Conservation (phyloP, 2,797 vertebrate species). For the Steatocranus sp. region DNA sequence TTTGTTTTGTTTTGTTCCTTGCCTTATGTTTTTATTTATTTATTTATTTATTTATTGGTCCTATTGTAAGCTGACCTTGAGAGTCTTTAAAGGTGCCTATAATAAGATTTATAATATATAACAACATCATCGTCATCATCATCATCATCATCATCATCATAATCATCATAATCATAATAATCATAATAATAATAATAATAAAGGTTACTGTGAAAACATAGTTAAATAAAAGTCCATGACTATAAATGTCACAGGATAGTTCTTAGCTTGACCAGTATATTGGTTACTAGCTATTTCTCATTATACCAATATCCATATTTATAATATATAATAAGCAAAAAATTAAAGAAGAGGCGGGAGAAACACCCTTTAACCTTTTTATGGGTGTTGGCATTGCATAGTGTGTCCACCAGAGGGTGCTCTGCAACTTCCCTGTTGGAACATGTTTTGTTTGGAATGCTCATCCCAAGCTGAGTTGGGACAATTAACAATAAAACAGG, state of each 20-base stretch:
- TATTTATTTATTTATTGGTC: background rate
- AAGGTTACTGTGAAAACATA: background rate
- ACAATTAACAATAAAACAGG: background rate
- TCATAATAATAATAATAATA: too few species aligned
- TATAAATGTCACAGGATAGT: background rate
- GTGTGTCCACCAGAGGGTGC: background rate
- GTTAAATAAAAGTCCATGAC: background rate
- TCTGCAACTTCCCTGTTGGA: background rate
- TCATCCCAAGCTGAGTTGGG: background rate
- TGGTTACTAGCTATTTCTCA: background rate
- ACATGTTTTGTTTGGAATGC: background rate
- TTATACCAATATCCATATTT: background rate
- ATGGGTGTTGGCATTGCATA: background rate
- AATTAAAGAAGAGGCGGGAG: background rate
- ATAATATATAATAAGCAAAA: background rate
- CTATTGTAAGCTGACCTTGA: background rate
- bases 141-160: too few species aligned
- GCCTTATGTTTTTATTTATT: background rate
- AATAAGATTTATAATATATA: too few species aligned
- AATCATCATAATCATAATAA: too few species aligned
- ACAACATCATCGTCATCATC: too few species aligned
- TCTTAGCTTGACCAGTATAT: background rate
- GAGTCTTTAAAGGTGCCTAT: background rate
- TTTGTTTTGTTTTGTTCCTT: background rate
- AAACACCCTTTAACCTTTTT: background rate